Conservation (phyloP, 1,140 invertebrate genomes). For the Monomorium pharaonis region DNA sequence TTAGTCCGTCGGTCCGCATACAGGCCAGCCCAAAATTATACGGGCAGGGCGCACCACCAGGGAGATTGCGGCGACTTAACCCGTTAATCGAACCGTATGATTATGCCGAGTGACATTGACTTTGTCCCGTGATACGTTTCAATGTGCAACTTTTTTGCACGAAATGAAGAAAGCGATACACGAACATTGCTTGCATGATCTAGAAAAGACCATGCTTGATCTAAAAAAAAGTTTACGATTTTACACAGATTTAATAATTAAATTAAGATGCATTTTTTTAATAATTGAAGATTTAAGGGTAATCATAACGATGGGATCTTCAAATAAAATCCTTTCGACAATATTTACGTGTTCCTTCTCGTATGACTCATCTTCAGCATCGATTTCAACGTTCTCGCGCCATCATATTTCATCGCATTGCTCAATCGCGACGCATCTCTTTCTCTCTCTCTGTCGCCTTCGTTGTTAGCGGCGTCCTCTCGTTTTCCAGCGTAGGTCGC, state of each 20-base stretch:
- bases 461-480: constrained; percentile 28
- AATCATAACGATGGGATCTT: background rate
- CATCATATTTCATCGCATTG: constrained; percentile 2
- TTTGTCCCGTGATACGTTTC: background rate
- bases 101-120: constrained; percentile 9
- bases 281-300: background rate
- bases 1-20: constrained; percentile 28
- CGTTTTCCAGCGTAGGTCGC: constrained; percentile 57
- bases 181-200: background rate
- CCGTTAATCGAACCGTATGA: constrained; percentile 28
- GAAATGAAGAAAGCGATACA: background rate
- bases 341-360: background rate
- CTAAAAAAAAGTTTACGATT: no score
- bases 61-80: background rate
- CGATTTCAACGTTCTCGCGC: background rate
- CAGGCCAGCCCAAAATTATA: constrained; percentile 42
- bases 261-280: no score
- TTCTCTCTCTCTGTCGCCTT: constrained; percentile 62
- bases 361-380: background rate
- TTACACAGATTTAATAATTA: background rate
- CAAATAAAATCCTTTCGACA: background rate
- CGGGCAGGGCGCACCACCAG: background rate
- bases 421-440: constrained; percentile 7
- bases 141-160: background rate
- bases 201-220: background rate